These are phyloP conservation scores for Crossaster papposus DNA, from an alignment of 53 echinoderm and acorn worm species.

Conservation along the genomic window DNA sequence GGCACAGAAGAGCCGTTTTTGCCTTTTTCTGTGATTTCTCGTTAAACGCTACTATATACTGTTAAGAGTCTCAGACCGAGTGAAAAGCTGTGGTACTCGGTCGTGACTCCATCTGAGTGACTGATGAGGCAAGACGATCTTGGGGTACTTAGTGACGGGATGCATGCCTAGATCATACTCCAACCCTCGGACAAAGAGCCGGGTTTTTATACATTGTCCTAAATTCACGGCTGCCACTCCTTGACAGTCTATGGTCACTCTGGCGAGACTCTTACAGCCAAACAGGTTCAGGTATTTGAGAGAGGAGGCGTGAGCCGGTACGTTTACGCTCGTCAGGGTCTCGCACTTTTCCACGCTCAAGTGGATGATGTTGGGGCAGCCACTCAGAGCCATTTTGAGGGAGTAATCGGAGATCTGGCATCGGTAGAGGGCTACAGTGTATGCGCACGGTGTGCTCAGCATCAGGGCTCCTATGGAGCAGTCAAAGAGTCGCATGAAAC, in stretches of 20 bases:
- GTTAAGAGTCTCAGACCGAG: conserved; percentile 13
- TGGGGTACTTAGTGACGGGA: conserved; percentile 47
- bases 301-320: conserved; percentile 62
- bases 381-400: conserved; percentile 79
- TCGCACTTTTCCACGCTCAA: conserved; percentile 87
- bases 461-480: conserved; percentile 84
- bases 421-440: conserved; percentile 80
- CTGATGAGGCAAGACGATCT: conserved; percentile 78
- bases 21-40: background rate
- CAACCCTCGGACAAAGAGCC: conserved; percentile 62
- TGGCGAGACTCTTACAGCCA: conserved; percentile 74
- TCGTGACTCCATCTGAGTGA: conserved; percentile 91
- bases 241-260: conserved; percentile 69
- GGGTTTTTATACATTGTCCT: conserved; percentile 77
- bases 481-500: conserved; percentile 77
- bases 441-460: conserved; percentile 74
- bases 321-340: conserved; percentile 66
- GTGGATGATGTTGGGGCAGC: conserved; percentile 80
- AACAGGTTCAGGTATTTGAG: conserved; percentile 84
- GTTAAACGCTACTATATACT: background rate
- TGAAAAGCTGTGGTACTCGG: conserved; percentile 68
- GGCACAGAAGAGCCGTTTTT: background rate
- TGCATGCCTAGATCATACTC: conserved; percentile 63
- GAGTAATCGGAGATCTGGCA: conserved; percentile 88
- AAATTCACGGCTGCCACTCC: conserved; percentile 73